Evolutionary conservation across 2,797 vertebrate genomes (phyloP).

Genomic region (Pseudopleuronectes americanus): DNA sequence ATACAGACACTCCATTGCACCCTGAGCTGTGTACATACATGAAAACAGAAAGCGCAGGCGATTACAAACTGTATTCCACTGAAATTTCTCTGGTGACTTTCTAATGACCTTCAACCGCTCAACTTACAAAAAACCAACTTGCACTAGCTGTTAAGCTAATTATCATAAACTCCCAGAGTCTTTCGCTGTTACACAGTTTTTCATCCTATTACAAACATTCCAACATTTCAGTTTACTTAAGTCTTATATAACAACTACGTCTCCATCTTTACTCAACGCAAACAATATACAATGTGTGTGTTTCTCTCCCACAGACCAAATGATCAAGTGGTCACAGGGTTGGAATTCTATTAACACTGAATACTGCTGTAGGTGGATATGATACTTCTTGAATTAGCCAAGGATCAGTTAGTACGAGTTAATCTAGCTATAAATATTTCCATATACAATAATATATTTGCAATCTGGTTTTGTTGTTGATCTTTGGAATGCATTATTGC

Average conservation of each 20-base stretch:
- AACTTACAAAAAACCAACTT: constrained; percentile 33
- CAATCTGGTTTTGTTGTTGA: background rate
- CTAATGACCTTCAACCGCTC: constrained; percentile 11
- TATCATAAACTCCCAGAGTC: constrained; percentile 35
- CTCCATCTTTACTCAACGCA: constrained; percentile 2
- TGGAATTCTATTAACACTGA: constrained; percentile 16
- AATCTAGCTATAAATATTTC: constrained; percentile 13
- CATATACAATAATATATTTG: background rate
- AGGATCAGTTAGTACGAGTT: background rate
- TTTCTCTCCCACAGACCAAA: constrained; percentile 29
- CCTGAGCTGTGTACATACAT: constrained; percentile 3
- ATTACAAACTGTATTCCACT: constrained; percentile 27
- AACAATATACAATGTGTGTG: background rate
- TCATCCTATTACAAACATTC: constrained; percentile 59
- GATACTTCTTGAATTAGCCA: constrained; percentile 42
- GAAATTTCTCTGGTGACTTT: constrained; percentile 13
- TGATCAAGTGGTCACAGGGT: constrained; percentile 15
- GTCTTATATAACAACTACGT: constrained; percentile 15
- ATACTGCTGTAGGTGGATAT: constrained; percentile 19
- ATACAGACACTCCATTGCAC: constrained; percentile 30
- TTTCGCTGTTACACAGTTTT: constrained; percentile 38
- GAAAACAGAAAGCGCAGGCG: too few relatives aligned
- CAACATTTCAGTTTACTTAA: constrained; percentile 43
- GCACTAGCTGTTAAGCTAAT: constrained; percentile 36
- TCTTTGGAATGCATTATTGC: constrained; percentile 11